Conservation (phyloP, 2,888 invertebrate genomes). For the Penaeus monodon region DNA sequence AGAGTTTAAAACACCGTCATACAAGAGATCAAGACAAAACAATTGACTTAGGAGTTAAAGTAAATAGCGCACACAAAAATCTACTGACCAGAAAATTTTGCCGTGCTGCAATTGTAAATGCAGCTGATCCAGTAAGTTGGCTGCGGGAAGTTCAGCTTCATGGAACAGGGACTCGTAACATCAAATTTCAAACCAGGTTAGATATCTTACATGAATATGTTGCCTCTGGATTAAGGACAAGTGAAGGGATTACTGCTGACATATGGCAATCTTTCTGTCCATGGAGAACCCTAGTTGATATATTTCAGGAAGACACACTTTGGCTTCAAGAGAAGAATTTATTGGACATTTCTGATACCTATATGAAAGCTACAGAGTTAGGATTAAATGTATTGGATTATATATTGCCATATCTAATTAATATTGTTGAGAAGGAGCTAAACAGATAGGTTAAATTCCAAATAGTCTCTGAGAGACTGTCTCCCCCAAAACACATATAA, state of each 20-base stretch:
- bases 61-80: neutral
- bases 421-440: too few relatives aligned
- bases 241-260: conserved; percentile 33
- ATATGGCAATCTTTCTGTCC: conserved; percentile 36
- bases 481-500: too few relatives aligned
- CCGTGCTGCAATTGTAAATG: conserved; percentile 53
- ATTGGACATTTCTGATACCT: conserved; percentile 11
- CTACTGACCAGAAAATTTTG: neutral
- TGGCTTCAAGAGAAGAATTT: too few relatives aligned
- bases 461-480: too few relatives aligned
- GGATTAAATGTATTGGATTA: conserved; percentile 57
- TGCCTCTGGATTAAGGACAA: conserved; percentile 50
- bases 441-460: neutral
- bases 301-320: conserved; percentile 31
- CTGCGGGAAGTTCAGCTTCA: conserved; percentile 40
- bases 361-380: conserved; percentile 29
- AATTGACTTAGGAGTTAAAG: neutral
- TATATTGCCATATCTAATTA: conserved; percentile 43
- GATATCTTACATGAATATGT: conserved; percentile 44
- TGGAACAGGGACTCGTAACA: conserved; percentile 44
- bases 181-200: conserved; percentile 4
- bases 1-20: too few relatives aligned
- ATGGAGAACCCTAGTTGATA: neutral
- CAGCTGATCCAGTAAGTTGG: conserved; percentile 54
- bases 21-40: neutral